Evolutionary conservation across 2,113 vertebrate species (phyloP).

Genomic region (Hemichromis elongatus): DNA sequence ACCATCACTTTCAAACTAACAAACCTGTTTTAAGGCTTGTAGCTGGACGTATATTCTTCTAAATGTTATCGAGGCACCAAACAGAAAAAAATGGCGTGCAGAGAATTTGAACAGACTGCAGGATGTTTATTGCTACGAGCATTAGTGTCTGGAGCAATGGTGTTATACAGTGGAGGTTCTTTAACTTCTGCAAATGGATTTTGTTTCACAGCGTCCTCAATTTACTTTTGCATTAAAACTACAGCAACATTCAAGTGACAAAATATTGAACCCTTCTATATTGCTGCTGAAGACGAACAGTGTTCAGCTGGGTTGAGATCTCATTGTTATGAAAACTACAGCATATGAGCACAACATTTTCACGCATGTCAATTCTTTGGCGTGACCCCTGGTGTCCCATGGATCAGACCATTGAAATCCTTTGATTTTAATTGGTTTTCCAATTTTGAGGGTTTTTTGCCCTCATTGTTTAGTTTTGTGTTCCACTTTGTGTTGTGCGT

Average conservation of each 20-base stretch:
- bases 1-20: not conserved
- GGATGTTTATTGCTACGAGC: accelerated
- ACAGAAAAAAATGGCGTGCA: not conserved
- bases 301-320: not conserved
- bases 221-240: not conserved
- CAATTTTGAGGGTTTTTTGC: not conserved
- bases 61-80: not conserved
- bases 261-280: not conserved
- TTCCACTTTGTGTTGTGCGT: not conserved
- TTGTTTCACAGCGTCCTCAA: not conserved
- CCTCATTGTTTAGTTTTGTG: accelerated
- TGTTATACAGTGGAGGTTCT: not conserved
- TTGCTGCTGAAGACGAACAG: not conserved
- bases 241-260: not conserved
- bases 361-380: not conserved
- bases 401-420: not conserved
- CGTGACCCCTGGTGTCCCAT: not conserved
- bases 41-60: not conserved
- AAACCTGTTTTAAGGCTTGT: not conserved
- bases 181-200: not conserved
- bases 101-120: not conserved
- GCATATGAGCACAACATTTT: not conserved
- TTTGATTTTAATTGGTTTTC: not conserved
- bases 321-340: not conserved
- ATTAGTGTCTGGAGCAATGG: not conserved